Evolutionary conservation across 1,140 invertebrate species (phyloP).

Genomic region (Drosophila elegans): DNA sequence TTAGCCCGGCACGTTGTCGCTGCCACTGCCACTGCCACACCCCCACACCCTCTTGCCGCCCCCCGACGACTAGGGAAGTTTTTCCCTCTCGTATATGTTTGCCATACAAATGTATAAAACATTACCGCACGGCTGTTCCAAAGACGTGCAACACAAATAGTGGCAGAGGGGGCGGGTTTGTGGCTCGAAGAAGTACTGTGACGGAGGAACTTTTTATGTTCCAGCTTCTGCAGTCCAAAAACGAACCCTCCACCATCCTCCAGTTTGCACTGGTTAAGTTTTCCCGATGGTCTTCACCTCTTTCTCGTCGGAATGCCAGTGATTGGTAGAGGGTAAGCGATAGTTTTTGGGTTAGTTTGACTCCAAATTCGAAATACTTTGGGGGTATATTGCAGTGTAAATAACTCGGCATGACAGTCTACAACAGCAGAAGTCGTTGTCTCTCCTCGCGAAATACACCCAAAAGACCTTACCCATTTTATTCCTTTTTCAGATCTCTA

Average conservation of each 20-base stretch:
- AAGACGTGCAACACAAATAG: conserved; percentile 64
- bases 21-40: conserved; percentile 44
- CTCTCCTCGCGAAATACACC: background rate
- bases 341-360: conserved; percentile 29
- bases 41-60: background rate
- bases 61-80: conserved; percentile 19
- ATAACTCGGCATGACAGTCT: background rate
- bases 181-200: too few species aligned
- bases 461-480: background rate
- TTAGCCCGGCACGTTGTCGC: conserved; percentile 70
- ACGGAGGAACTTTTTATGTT: conserved; percentile 29
- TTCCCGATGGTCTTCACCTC: conserved; percentile 7
- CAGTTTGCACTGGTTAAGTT: conserved; percentile 34
- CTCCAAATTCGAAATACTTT: conserved; percentile 7
- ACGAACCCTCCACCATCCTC: too few species aligned
- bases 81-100: conserved; percentile 53
- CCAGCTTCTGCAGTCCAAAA: conserved; percentile 4
- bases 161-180: too few species aligned
- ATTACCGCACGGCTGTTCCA: conserved; percentile 62
- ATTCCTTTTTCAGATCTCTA: too few species aligned
- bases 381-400: background rate
- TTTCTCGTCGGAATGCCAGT: background rate
- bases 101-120: conserved; percentile 71
- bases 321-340: conserved; percentile 19
- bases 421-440: too few species aligned